These are phyloP conservation scores for Machaerirhynchus nigripectus DNA, from an alignment of 2,113 vertebrate genomes.

Conservation along the genomic window DNA sequence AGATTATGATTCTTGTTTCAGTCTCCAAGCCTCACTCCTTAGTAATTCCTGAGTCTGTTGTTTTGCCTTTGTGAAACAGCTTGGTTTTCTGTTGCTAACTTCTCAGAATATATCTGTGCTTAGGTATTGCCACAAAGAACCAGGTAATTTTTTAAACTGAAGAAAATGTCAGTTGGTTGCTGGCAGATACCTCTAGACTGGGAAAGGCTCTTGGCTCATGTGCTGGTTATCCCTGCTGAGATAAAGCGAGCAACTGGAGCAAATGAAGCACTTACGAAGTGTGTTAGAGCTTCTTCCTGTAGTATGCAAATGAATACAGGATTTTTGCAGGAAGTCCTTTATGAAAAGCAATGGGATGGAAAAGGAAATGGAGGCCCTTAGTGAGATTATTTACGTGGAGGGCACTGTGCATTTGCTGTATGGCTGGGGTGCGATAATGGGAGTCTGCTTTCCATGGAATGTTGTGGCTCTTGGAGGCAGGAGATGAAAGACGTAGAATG, in stretches of 20 bases:
- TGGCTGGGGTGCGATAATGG: constrained; percentile 23
- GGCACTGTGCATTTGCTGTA: not conserved
- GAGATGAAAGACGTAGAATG: constrained; percentile 58
- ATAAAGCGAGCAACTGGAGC: constrained; percentile 4
- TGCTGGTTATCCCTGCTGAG: constrained; percentile 27
- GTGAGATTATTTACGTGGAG: not conserved
- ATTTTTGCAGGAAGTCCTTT: constrained; percentile 7
- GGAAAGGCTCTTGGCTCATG: not conserved
- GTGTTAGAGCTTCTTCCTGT: not conserved
- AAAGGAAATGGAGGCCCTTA: not conserved
- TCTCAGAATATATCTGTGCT: constrained; percentile 11
- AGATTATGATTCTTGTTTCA: constrained; percentile 11
- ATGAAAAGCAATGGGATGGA: constrained; percentile 22
- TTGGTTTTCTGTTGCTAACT: not conserved
- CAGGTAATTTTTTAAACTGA: constrained; percentile 8
- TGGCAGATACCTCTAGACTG: constrained; percentile 31
- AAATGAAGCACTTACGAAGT: constrained; percentile 28
- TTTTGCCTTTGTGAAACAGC: not conserved
- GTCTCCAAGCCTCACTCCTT: not conserved
- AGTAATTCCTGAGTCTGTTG: constrained; percentile 7
- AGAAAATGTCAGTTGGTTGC: not conserved
- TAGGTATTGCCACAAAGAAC: not conserved
- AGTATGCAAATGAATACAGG: constrained; percentile 48
- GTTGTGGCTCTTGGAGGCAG: constrained; percentile 34
- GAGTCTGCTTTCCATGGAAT: constrained; percentile 58